phyloP scores from a whole-genome alignment of 2,888 invertebrate genomes.

The Salticus scenicus region DNA sequence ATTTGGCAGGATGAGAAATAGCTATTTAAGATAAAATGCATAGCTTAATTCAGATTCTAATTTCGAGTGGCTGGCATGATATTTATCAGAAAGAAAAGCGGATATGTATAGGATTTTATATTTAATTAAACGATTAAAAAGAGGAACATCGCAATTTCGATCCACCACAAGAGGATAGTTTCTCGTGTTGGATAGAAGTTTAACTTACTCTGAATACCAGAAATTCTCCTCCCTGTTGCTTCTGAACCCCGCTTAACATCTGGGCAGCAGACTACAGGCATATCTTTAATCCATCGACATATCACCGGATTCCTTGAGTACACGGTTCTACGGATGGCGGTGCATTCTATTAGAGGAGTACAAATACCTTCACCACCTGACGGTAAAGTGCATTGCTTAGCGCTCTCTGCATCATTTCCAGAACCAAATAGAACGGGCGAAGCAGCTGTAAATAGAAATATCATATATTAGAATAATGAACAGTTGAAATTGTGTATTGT shows the following conservation, averaged over 20 bases:
- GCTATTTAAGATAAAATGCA: too few relatives aligned
- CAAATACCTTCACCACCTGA: constrained; percentile 14
- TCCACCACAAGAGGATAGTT: too few relatives aligned
- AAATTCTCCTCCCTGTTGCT: constrained; percentile 1
- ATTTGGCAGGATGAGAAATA: too few relatives aligned
- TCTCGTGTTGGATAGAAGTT: too few relatives aligned
- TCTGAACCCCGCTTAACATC: neutral
- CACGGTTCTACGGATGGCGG: constrained; percentile 9
- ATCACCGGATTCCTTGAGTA: constrained; percentile 21
- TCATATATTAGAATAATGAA: too few relatives aligned
- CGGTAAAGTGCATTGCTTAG: neutral
- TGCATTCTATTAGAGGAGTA: constrained; percentile 17
- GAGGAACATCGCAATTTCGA: too few relatives aligned
- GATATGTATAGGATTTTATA: too few relatives aligned
- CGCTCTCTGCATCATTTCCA: neutral
- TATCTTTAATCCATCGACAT: constrained; percentile 36
- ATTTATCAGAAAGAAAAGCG: too few relatives aligned
- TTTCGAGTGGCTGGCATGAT: too few relatives aligned
- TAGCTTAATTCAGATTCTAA: too few relatives aligned
- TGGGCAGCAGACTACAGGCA: constrained; percentile 56
- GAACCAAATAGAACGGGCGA: neutral
- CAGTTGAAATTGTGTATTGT: too few relatives aligned
- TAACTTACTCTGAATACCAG: neutral
- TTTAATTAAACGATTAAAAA: too few relatives aligned
- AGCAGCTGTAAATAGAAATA: constrained; percentile 29